Evolutionary conservation across 2,888 invertebrate genomes (phyloP).

Genomic region (Mimas tiliae): DNA sequence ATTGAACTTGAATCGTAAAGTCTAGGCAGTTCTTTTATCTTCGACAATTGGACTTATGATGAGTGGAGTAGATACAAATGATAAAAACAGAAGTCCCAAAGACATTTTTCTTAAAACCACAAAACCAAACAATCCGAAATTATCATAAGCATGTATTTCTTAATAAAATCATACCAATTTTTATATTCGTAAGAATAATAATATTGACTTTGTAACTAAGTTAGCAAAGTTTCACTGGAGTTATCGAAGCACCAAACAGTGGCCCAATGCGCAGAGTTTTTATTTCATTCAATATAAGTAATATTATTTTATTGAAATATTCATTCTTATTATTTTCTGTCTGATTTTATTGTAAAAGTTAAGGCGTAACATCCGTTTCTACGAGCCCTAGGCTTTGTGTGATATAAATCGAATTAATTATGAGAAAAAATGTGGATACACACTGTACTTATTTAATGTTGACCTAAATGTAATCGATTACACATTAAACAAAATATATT

Average conservation of each 20-base stretch:
- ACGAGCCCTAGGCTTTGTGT: neutral
- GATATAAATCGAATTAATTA: too few relatives aligned
- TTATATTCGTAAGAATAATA: constrained; percentile 3
- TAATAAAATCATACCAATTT: constrained; percentile 6
- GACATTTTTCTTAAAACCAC: too few relatives aligned
- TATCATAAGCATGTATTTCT: neutral
- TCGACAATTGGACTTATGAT: too few relatives aligned
- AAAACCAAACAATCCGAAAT: too few relatives aligned
- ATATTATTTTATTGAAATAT: constrained; percentile 1
- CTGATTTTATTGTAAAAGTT: constrained; percentile 4
- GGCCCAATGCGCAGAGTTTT: constrained; percentile 7
- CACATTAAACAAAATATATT: too few relatives aligned
- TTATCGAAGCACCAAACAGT: constrained; percentile 1
- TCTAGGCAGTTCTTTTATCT: too few relatives aligned
- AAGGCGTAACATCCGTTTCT: neutral
- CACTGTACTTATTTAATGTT: too few relatives aligned
- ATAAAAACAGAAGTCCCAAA: too few relatives aligned
- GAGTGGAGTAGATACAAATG: too few relatives aligned
- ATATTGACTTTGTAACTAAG: constrained; percentile 18
- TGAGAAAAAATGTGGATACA: too few relatives aligned
- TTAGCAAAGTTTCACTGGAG: neutral
- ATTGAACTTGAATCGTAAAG: too few relatives aligned
- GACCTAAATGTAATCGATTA: too few relatives aligned
- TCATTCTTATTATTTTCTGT: neutral
- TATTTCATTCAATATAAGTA: constrained; percentile 3